phyloP scores from a whole-genome alignment of 2,797 vertebrate genomes.

The Sternotherus odoratus region DNA sequence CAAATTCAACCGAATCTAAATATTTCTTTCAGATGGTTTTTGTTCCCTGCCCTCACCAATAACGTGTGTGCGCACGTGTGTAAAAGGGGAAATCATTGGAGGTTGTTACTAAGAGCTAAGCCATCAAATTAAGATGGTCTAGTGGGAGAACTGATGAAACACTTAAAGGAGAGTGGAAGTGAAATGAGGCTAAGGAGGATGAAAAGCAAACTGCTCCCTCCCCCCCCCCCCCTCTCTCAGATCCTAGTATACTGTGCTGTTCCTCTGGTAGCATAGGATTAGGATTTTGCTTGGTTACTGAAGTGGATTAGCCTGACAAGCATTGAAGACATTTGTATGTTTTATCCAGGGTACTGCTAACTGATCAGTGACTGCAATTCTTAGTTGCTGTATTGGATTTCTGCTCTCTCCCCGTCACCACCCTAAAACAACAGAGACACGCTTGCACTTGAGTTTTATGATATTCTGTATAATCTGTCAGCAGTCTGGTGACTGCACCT shows the following conservation, averaged over 20 bases:
- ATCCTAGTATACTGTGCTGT: background rate
- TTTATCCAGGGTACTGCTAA: background rate
- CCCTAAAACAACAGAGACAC: rapidly evolving
- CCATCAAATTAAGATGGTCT: background rate
- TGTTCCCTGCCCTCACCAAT: background rate
- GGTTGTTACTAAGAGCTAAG: background rate
- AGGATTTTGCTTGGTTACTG: rapidly evolving
- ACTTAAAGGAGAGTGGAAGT: rapidly evolving
- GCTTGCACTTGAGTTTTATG: rapidly evolving
- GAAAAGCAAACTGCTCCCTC: background rate
- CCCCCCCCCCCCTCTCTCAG: background rate
- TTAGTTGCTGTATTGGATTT: rapidly evolving
- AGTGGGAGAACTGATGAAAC: background rate
- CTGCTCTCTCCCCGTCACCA: rapidly evolving
- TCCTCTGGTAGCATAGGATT: background rate
- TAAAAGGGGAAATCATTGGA: rapidly evolving
- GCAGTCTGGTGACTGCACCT: background rate
- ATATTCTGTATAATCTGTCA: background rate
- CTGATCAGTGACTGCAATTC: rapidly evolving
- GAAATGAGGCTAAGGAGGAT: background rate
- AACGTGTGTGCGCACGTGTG: background rate
- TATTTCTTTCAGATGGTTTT: background rate
- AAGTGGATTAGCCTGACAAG: background rate
- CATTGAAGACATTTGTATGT: rapidly evolving
- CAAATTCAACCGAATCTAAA: background rate